Base-by-base conservation (phyloP, 2,797 vertebrate genomes). In the Centropyge bicolor region DNA sequence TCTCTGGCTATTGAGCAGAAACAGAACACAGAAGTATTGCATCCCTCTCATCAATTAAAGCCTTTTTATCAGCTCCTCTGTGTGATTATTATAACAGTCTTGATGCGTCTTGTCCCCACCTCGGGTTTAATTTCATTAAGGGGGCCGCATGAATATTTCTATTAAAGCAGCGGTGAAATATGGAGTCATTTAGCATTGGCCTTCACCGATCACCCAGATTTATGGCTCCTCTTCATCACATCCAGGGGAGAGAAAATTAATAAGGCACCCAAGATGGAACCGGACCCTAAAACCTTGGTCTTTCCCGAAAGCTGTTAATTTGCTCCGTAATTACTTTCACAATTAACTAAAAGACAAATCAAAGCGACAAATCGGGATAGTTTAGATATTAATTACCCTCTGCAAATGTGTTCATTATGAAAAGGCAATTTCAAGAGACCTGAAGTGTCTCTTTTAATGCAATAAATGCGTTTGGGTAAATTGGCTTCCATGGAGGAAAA, bases 311-410 rank as follows among this genome's bases (percentile, higher is more conserved):
- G 96, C 97, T 97, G 97, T 97, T 97, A 96, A 97, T 97, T 97
- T 96, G 96, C 94, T 92, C 96, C 93, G 95, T 98, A 99, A 99
- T 99, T 98, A 98, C 97, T 96, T 97, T 97, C 96, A 98, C 97
- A 98, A 98, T 99, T 98, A 99, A 97, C 96, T 97, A 94, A 97
- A 98, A 97, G 97, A 99, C 98, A 98, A 98, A 99, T 99, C 97
- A 98, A 95, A 84, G 92, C 99, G 97, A 99, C 97, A 98, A 98
- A 98, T 98, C 69, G 96, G 92, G 94, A 96, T 95, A 97, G 96
- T 98, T 98, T 98, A 97, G 97, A 97, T 97, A 97, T 97, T 97
- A 98, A 99, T 99, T 98, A 98, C 96, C 93, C 94, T 8, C 74
- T 83, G 94, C 93, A 96, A 97, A 98, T 97, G 97, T 96, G 96